A percentile compares a stretch with the other conserved stretches of the same genome.
Evolutionary conservation across 2,888 invertebrate species (phyloP).

Genomic region (Sminthurinus aureus): DNA sequence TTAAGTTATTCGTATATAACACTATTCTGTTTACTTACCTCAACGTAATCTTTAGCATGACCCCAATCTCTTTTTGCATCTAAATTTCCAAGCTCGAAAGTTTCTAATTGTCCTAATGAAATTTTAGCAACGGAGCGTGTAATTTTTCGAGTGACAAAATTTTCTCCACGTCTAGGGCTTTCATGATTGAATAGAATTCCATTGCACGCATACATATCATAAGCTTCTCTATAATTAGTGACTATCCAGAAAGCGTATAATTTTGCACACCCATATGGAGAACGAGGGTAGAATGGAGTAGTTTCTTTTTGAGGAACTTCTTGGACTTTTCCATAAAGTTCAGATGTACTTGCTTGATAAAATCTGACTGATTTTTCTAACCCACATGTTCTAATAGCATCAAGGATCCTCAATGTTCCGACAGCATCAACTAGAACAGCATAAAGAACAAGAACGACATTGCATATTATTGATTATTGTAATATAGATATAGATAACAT

Average conservation of each 20-base stretch:
- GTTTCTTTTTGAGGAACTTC: conserved; percentile 93
- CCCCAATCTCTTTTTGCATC: conserved; percentile 99
- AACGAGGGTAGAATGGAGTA: conserved; percentile 95
- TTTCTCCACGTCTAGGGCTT: conserved; percentile 94
- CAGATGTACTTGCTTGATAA: conserved; percentile 96
- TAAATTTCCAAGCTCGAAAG: conserved; percentile 89
- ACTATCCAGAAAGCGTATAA: conserved; percentile 97
- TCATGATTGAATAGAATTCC: conserved; percentile 97
- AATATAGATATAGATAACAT: too few relatives aligned
- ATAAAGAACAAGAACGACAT: too few relatives aligned
- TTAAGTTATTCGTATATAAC: neutral
- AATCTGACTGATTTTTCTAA: conserved; percentile 82
- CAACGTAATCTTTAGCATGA: conserved; percentile 93
- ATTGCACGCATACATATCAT: conserved; percentile 94
- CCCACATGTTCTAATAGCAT: conserved; percentile 89
- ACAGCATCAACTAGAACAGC: conserved; percentile 78
- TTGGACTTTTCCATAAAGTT: conserved; percentile 90
- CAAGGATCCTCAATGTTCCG: conserved; percentile 88
- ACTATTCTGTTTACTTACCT: conserved; percentile 67
- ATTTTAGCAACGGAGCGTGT: conserved; percentile 98
- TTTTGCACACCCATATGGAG: conserved; percentile 96
- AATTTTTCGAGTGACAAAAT: conserved; percentile 98
- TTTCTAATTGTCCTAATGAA: conserved; percentile 81
- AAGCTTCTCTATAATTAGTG: conserved; percentile 94
- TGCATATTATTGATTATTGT: too few relatives aligned